A percentile compares a stretch with the other conserved stretches of the same genome.
phyloP scores from a whole-genome alignment of 2,113 vertebrate species.

The Odobenus rosmarus region DNA sequence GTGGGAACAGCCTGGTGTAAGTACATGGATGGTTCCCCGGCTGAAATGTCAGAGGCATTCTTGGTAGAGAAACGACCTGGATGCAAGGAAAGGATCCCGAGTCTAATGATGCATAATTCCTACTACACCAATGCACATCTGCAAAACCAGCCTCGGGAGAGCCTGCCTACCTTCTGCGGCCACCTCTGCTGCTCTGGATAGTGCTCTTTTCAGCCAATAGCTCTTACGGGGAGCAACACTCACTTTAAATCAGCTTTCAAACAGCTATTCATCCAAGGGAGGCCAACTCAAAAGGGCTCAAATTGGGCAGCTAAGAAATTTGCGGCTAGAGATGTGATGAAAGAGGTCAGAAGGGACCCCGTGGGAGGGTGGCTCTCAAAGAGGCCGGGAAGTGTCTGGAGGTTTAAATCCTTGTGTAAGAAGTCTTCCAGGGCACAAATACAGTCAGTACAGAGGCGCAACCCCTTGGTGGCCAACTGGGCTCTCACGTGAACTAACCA shows the following conservation, averaged over 20 bases:
- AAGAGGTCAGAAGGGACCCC: background rate
- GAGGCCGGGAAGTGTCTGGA: background rate
- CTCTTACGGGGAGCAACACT: slow-evolving; percentile 61
- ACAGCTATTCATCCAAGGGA: slow-evolving; percentile 59
- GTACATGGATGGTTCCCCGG: background rate
- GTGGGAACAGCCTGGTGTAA: background rate
- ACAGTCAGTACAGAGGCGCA: background rate
- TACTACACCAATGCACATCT: background rate
- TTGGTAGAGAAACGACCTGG: background rate
- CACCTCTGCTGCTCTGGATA: background rate
- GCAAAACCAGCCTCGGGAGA: slow-evolving; percentile 37
- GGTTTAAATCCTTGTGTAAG: background rate
- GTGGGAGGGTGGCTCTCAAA: background rate
- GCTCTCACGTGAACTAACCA: background rate
- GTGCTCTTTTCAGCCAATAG: slow-evolving; percentile 4
- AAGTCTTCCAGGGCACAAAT: background rate
- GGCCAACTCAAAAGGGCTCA: slow-evolving; percentile 1
- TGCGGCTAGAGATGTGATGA: background rate
- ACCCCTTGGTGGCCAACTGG: background rate
- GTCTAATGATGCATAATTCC: slow-evolving; percentile 49
- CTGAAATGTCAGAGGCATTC: slow-evolving; percentile 26
- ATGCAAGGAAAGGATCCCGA: background rate
- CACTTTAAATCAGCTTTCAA: slow-evolving; percentile 68
- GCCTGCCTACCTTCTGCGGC: background rate
- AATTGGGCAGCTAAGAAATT: background rate